phyloP scores from a whole-genome alignment of 2,888 invertebrate species.

The Lamellibrachia satsuma region DNA sequence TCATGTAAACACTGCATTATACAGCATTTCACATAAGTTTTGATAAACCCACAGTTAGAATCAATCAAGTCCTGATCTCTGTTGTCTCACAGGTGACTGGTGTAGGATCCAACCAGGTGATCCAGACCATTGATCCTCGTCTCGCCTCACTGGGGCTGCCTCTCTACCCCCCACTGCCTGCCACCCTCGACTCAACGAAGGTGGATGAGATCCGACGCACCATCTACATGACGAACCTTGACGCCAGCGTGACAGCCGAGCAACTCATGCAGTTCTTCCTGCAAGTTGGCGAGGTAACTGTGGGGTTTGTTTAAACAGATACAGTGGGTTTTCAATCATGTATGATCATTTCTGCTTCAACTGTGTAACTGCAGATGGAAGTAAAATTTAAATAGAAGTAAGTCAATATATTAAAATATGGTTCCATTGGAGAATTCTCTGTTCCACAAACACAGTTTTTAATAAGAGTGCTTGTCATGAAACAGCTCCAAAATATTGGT shows the following conservation, averaged over 20 bases:
- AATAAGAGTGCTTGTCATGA: background rate
- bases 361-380: background rate
- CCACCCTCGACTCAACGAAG: conserved; percentile 78
- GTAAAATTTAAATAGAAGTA: background rate
- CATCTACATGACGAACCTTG: conserved; percentile 84
- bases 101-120: conserved; percentile 52
- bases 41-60: background rate
- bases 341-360: no score
- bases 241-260: conserved; percentile 76
- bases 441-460: background rate
- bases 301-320: background rate
- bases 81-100: conserved; percentile 49
- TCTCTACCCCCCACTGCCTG: conserved; percentile 79
- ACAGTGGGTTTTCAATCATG: background rate
- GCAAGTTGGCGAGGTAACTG: conserved; percentile 89
- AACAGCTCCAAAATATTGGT: background rate
- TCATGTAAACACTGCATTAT: no score
- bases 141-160: conserved; percentile 81
- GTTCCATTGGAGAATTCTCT: background rate
- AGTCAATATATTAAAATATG: background rate
- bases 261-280: conserved; percentile 89
- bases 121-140: conserved; percentile 80
- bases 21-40: background rate
- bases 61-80: background rate
- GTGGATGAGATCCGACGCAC: conserved; percentile 97